These are phyloP conservation scores for Eubasilissa splendida DNA, from an alignment of 2,888 invertebrate genomes.

Conservation along the genomic window DNA sequence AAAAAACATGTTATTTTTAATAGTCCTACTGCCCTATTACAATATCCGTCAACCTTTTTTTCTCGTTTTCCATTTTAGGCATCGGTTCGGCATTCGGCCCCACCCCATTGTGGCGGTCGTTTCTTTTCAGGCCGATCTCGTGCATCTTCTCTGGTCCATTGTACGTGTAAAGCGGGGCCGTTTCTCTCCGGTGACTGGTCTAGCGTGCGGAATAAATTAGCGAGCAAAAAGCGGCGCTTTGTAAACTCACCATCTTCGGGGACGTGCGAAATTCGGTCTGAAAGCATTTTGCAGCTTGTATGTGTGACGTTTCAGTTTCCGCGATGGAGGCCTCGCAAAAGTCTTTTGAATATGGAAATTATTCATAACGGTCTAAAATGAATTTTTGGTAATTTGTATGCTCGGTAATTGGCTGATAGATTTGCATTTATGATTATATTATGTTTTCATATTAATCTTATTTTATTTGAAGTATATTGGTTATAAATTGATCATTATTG, in stretches of 20 bases:
- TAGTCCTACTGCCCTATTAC: background rate
- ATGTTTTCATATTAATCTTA: too few relatives aligned
- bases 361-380: too few relatives aligned
- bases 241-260: background rate
- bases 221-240: slow-evolving; percentile 24
- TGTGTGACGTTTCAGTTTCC: background rate
- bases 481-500: too few relatives aligned
- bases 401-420: too few relatives aligned
- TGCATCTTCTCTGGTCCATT: background rate
- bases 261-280: slow-evolving; percentile 5
- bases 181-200: background rate
- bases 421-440: too few relatives aligned
- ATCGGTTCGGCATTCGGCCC: too few relatives aligned
- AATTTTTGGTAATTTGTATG: too few relatives aligned
- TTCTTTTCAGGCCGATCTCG: slow-evolving; percentile 4
- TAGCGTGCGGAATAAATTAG: slow-evolving; percentile 32
- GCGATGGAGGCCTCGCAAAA: background rate
- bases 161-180: background rate
- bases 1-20: too few relatives aligned
- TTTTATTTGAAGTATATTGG: too few relatives aligned
- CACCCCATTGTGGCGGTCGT: background rate
- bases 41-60: background rate
- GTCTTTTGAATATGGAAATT: too few relatives aligned
- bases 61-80: background rate
- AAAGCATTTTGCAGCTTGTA: background rate